phyloP scores from a whole-genome alignment of 1,140 invertebrate species.

The Lasioglossum albipes region DNA sequence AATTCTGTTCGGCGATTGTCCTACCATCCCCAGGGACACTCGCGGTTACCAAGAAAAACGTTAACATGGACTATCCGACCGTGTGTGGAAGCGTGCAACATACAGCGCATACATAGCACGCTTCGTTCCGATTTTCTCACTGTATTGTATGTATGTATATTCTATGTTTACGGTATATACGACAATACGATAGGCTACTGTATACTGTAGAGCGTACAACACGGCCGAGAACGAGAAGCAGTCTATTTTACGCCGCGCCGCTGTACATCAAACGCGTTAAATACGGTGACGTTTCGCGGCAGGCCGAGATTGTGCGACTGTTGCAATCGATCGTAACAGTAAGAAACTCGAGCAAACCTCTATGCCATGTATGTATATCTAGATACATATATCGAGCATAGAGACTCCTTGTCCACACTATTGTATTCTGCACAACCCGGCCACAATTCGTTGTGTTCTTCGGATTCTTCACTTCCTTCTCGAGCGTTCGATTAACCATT shows the following conservation, averaged over 20 bases:
- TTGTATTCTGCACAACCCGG: background rate
- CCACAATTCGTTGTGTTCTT: background rate
- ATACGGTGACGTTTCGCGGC: constrained; percentile 38
- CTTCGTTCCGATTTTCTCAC: constrained; percentile 15
- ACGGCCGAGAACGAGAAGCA: background rate
- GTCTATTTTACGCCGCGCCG: background rate
- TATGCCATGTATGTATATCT: background rate
- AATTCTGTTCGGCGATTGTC: background rate
- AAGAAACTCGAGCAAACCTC: constrained; percentile 40
- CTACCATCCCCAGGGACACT: background rate
- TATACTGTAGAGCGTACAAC: too few relatives aligned
- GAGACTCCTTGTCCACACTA: constrained; percentile 37
- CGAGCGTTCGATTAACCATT: background rate
- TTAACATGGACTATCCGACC: background rate
- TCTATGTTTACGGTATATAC: too few relatives aligned
- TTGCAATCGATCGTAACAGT: constrained; percentile 46
- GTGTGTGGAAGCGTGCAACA: background rate
- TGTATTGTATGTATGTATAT: background rate
- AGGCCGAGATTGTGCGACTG: constrained; percentile 52
- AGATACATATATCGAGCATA: constrained; percentile 35
- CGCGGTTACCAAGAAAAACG: background rate
- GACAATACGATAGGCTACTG: background rate
- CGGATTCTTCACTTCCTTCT: background rate
- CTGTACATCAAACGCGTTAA: constrained; percentile 43
- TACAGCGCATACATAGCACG: too few relatives aligned